phyloP scores from a whole-genome alignment of 2,113 vertebrate genomes.

The Ageneiosus marmoratus region DNA sequence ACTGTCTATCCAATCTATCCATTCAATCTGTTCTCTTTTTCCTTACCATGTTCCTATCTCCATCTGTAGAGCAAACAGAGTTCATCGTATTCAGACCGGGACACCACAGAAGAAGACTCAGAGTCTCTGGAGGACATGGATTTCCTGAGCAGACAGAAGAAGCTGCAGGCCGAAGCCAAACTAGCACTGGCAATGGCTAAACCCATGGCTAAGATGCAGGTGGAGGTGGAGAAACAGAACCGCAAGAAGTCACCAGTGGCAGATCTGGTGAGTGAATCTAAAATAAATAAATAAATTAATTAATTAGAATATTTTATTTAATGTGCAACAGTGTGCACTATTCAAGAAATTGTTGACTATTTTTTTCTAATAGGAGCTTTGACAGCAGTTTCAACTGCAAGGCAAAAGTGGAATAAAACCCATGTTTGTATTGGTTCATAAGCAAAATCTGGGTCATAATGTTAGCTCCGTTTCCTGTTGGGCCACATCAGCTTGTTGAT shows the following conservation, averaged over 20 bases:
- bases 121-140: slow-evolving; percentile 98
- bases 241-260: slow-evolving; percentile 97
- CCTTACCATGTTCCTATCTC: not conserved
- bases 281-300: no score
- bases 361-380: not conserved
- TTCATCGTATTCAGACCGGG: slow-evolving; percentile 96
- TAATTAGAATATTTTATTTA: no score
- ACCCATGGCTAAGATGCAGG: slow-evolving; percentile 99
- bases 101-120: slow-evolving; percentile 94
- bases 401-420: not conserved
- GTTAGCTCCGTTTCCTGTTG: not conserved
- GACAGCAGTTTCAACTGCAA: not conserved
- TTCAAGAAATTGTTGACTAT: not conserved
- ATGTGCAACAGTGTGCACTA: no score
- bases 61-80: slow-evolving; percentile 92
- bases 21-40: not conserved
- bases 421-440: not conserved
- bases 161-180: slow-evolving; percentile 95
- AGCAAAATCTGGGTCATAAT: not conserved
- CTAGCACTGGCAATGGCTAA: slow-evolving; percentile 98
- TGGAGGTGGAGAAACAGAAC: slow-evolving; percentile 98
- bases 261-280: slow-evolving; percentile 84
- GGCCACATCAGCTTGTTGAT: not conserved
- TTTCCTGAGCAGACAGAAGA: slow-evolving; percentile 94
- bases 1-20: not conserved